phyloP scores from a whole-genome alignment of 2,113 vertebrate species.

The Macrotis lagotis region DNA sequence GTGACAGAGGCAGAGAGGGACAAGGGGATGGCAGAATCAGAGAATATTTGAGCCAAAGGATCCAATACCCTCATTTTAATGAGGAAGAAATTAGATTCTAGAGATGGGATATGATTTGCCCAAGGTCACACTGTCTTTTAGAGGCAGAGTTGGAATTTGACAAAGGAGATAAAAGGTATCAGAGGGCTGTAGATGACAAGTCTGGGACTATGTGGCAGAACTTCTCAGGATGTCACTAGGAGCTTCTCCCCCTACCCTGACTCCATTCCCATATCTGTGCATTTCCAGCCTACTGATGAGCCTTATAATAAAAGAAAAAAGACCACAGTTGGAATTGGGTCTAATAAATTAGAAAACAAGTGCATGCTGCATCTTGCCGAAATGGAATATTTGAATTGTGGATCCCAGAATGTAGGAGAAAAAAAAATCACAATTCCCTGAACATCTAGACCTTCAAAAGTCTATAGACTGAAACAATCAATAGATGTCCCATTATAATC shows the following conservation, averaged over 20 bases:
- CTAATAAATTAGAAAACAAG: constrained; percentile 34
- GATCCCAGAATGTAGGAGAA: not conserved
- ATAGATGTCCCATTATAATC: no score
- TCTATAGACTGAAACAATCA: not conserved
- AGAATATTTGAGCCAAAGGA: not conserved
- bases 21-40: not conserved
- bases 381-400: not conserved
- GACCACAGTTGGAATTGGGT: not conserved
- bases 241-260: constrained; percentile 28
- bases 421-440: not conserved
- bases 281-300: constrained; percentile 20
- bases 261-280: constrained; percentile 29
- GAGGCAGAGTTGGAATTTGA: not conserved
- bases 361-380: constrained; percentile 31
- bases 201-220: not conserved
- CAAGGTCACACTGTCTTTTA: not conserved
- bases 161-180: not conserved
- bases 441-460: not conserved
- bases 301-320: constrained; percentile 4
- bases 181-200: not conserved
- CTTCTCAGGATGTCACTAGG: constrained; percentile 2
- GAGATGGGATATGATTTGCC: not conserved
- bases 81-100: not conserved
- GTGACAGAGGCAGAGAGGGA: not conserved
- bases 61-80: not conserved